Percentiles rank a stretch among this genome's conserved stretches.
Conservation (phyloP, 1,140 invertebrate species). For the Leguminivora glycinivorella region DNA sequence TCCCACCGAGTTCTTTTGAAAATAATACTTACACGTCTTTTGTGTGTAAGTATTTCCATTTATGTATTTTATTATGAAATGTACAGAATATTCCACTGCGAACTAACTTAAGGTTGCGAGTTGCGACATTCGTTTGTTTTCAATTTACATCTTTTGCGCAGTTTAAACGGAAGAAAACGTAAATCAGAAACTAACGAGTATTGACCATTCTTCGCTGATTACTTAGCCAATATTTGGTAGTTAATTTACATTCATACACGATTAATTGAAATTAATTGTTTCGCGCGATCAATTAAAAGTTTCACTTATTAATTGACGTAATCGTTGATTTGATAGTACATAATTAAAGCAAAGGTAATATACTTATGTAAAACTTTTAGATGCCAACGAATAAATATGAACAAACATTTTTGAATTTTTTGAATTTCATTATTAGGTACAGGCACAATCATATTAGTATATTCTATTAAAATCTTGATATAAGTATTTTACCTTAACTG, state of each 20-base stretch:
- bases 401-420: too few relatives aligned
- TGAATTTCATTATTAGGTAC: too few relatives aligned
- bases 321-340: background rate
- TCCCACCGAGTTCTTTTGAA: too few relatives aligned
- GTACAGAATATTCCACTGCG: background rate
- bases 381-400: too few relatives aligned
- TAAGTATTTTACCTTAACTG: too few relatives aligned
- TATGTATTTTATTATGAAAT: background rate
- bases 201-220: background rate
- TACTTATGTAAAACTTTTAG: background rate
- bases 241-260: background rate
- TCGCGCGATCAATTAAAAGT: background rate
- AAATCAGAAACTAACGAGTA: background rate
- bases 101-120: background rate
- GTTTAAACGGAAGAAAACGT: background rate
- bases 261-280: background rate
- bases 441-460: too few relatives aligned
- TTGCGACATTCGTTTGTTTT: conserved; percentile 5
- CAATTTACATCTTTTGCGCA: background rate
- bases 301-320: background rate
- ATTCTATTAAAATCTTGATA: too few relatives aligned
- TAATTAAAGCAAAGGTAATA: background rate
- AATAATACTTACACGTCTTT: too few relatives aligned
- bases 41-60: too few relatives aligned
- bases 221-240: background rate